Evolutionary conservation across 2,888 invertebrate species (phyloP), one percentile per base, ranked within the genome.

Genomic region (Cosmia pyralina): DNA sequence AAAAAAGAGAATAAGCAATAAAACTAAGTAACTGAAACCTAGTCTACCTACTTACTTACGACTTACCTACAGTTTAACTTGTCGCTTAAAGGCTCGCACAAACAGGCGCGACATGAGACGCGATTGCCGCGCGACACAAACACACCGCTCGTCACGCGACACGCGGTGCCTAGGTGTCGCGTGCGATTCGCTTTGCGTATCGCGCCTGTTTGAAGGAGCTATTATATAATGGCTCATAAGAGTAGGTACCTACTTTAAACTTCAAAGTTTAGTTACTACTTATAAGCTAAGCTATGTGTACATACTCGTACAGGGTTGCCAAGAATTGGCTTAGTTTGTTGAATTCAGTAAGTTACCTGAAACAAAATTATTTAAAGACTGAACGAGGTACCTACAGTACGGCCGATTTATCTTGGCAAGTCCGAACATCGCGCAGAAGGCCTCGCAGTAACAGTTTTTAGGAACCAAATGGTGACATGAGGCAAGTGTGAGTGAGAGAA

Each of bases 161-260:
- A 64, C 79, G 68, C 70, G 64, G 71, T 19, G 38, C 22, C 65
- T 69, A 28, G 13, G 28, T n/a, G n/a, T n/a, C n/a, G n/a, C n/a
- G n/a, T n/a, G n/a, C n/a, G n/a, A n/a, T n/a, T n/a, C n/a, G n/a
- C n/a, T n/a, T n/a, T n/a, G n/a, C n/a, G n/a, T n/a, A n/a, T n/a
- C n/a, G n/a, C n/a, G n/a, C n/a, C n/a, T n/a, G n/a, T n/a, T n/a
- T n/a, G n/a, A n/a, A n/a, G n/a, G n/a, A n/a, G n/a, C n/a, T n/a
- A n/a, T n/a, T n/a, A n/a, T n/a, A n/a, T n/a, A n/a, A n/a, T n/a
- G n/a, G n/a, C n/a, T n/a, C n/a, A n/a, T n/a, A n/a, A n/a, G n/a
- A n/a, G n/a, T n/a, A n/a, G n/a, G n/a, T n/a, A n/a, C n/a, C n/a
- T 63, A 69, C 58, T 58, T 68, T 52, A 68, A 83, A 79, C 80